Evolutionary conservation across 2,113 vertebrate genomes (phyloP).

Genomic region (Sceloporus undulatus): DNA sequence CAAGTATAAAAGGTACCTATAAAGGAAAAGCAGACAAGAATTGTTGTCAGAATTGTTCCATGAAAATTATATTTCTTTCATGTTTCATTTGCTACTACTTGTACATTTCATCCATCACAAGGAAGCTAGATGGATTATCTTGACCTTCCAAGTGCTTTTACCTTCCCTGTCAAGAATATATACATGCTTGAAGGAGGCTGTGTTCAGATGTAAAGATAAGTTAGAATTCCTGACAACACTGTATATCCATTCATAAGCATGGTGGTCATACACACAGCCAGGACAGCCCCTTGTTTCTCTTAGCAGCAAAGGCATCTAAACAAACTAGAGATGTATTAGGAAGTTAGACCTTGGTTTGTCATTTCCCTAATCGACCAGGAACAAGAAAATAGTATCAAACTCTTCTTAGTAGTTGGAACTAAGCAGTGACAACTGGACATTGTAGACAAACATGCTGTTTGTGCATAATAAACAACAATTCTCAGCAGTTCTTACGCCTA

Average conservation of each 20-base stretch:
- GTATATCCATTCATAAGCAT: neutral
- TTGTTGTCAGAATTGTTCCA: constrained; percentile 71
- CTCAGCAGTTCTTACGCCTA: neutral
- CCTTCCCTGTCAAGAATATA: neutral
- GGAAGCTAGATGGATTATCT: constrained; percentile 15
- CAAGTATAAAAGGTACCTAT: constrained; percentile 81
- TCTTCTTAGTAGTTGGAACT: too few species aligned
- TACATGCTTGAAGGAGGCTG: neutral
- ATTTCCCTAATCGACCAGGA: neutral
- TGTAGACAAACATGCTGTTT: neutral
- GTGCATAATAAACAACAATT: neutral
- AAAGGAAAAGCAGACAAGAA: constrained; percentile 68
- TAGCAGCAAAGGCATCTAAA: neutral
- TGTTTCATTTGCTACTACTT: constrained; percentile 19
- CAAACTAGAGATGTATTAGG: neutral
- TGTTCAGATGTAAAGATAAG: neutral
- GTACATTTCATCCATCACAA: constrained; percentile 24
- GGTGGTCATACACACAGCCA: neutral
- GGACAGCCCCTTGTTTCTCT: neutral
- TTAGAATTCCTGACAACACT: neutral
- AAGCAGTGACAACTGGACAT: neutral
- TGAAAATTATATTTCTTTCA: constrained; percentile 28
- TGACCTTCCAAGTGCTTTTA: neutral
- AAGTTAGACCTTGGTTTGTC: neutral
- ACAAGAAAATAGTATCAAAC: neutral